Evolutionary conservation across 2,113 vertebrate genomes (phyloP), one percentile per base, ranked within the genome.

Genomic region (Stictonetta naevosa): DNA sequence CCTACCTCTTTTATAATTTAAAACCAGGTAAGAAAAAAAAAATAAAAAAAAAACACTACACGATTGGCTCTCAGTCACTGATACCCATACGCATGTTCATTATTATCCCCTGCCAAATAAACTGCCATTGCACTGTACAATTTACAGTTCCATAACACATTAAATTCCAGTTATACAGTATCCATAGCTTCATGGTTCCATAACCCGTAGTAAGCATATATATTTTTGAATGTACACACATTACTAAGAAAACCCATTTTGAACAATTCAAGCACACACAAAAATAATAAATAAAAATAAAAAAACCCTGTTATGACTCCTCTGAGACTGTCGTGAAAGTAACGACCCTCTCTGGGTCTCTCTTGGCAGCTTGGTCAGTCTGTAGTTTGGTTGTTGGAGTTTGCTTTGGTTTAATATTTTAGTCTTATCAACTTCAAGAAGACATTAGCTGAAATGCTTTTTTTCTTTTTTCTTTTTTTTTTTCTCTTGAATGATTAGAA

Each of bases 401-500:
- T 78, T 0, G 16, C 63, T 84, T 75, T 34, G 18, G 6, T 29
- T 73, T 33, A 58, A 34, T 40, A 48, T 25, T 52, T 85, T 22
- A 44, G 29, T 48, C 63, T n/a, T 50, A 69, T 81, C 5, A 52
- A 25, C 7, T 68, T 90, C 8, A 56, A 88, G 92, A 83, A 64
- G 1, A 59, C 52, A 69, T 25, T 13, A 63, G 8, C 8, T 62
- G 48, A 89, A 81, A 33, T n/a, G 10, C 20, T 86, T 75, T 68
- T 11, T 0, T 25, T 71, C 89, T 75, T 68, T 11, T 0, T 25
- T 71, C 89, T 22, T 86, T 75, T 68, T 11, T 0, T 25, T 71
- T 91, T 90, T 76, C 46, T 25, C 29, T 62, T 42, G n/a, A 86
- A 90, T 36, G 44, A 92, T 75, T 71, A 40, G 22, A 77, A 34